Base-by-base conservation (phyloP, 2,888 invertebrate species). In the Schizotus pectinicornis region DNA sequence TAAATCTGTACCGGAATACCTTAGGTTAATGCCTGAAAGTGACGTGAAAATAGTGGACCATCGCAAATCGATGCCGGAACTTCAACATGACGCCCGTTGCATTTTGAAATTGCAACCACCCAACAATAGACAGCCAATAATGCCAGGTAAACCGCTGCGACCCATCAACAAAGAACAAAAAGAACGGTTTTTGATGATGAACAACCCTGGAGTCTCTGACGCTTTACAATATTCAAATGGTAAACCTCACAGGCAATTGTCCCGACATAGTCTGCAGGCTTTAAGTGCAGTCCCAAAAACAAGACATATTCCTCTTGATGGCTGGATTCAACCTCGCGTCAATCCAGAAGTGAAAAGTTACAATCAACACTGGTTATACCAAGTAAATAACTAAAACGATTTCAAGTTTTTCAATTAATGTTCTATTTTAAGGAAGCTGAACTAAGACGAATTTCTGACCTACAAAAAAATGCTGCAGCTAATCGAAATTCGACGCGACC, bases 341-440 rank as follows among this genome's bases (percentile, higher is more conserved):
- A 82, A 86, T 70, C 84, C 86, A 0, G 78, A 79, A 61, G 70
- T 70, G 3, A 88, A 86, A 68, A 88, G 87, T 73, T 89, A 90
- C 72, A 86, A 85, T 71, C 92, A 94, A 69, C 95, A 96, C 76
- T 95, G 95, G 95, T 83, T 96, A n/a, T 88, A 94, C 75, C 90
- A 90, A 83, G 90, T 89, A 70, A 69, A 64, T 68, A 3, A 46
- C 6, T 33, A 33, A 51, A n/a, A 22, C 36, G 30, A 31, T 57
- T 14, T 32, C 55, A 34, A 48, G 32, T 42, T 34, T 39, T 14
- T 7, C 5, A 42, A 14, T 42, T 7, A 42, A 8, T 47, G 7
- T n/a, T 41, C 3, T 2, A 7, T 41, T 70, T 76, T 0, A 83
- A 95, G 88, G 95, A 96, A 77, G 95, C 95, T 0, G 95, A 96